A percentile compares a stretch with the other conserved stretches of the same genome.
These are phyloP conservation scores for Taphrorychus bicolor DNA, from an alignment of 2,888 invertebrate genomes.

Conservation along the genomic window DNA sequence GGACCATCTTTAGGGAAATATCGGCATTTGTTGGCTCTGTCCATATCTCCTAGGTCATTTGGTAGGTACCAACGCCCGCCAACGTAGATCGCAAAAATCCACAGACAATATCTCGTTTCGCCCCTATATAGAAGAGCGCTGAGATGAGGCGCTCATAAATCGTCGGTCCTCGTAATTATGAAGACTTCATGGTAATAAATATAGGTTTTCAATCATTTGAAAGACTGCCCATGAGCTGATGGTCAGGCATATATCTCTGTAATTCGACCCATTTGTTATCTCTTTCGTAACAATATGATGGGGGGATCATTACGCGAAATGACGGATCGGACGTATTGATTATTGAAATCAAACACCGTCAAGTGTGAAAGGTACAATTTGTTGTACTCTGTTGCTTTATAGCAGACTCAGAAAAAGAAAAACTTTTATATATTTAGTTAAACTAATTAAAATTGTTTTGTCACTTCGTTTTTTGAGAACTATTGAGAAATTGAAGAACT, in stretches of 20 bases:
- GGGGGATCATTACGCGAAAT: not conserved
- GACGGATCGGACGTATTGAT: not conserved
- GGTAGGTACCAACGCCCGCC: not conserved
- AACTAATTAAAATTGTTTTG: no score
- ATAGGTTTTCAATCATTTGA: conserved; percentile 39
- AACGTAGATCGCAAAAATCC: not conserved
- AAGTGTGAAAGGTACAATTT: not conserved
- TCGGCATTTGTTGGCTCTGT: no score
- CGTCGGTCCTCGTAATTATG: conserved; percentile 25
- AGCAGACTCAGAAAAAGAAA: no score
- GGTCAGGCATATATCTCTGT: conserved; percentile 28
- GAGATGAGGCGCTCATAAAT: conserved; percentile 22
- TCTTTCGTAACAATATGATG: conserved; percentile 11
- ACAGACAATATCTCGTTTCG: conserved; percentile 9
- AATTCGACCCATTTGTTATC: conserved; percentile 28
- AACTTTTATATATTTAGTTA: no score
- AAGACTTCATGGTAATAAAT: conserved; percentile 38
- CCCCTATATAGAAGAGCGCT: not conserved
- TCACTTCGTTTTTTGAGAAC: no score
- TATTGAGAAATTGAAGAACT: no score
- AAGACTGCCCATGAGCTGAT: conserved; percentile 32
- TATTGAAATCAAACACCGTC: not conserved
- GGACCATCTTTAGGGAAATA: no score
- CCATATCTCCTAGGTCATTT: not conserved
- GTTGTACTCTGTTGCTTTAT: not conserved